These are phyloP conservation scores for Sterna hirundo DNA, from an alignment of 2,113 vertebrate species.

Conservation along the genomic window DNA sequence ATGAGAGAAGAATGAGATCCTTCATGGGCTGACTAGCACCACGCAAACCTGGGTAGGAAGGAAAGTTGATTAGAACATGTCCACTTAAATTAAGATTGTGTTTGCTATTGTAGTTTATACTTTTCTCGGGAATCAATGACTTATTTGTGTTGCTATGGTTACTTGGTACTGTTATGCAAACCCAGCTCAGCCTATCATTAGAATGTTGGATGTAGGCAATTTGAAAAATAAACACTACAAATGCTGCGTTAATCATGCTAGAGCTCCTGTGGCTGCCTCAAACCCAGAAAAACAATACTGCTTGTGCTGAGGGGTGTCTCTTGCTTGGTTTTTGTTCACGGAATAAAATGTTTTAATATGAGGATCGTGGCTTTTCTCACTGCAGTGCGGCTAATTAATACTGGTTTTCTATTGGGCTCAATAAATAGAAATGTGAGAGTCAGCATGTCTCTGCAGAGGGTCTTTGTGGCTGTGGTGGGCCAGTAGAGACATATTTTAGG, in stretches of 20 bases:
- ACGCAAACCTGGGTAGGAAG: neutral
- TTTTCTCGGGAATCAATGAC: neutral
- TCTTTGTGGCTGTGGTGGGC: neutral
- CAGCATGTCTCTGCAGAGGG: neutral
- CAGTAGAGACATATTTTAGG: neutral
- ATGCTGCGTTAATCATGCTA: neutral
- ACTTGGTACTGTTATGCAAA: neutral
- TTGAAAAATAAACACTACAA: neutral
- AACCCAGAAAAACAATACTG: neutral
- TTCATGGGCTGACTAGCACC: neutral
- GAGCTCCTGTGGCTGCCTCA: neutral
- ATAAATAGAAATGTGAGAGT: neutral
- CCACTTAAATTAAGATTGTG: neutral
- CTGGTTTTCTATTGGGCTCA: neutral
- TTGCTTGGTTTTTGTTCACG: neutral
- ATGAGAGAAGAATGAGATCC: neutral
- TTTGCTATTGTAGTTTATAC: neutral
- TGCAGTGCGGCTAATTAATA: neutral
- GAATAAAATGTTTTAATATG: neutral
- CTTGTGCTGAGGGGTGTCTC: neutral
- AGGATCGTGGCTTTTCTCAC: neutral
- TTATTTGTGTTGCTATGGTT: neutral
- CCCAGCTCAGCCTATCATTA: neutral
- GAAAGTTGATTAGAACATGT: neutral
- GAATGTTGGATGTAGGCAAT: neutral